These are phyloP conservation scores for Musca vetustissima DNA, from an alignment of 1,140 invertebrate genomes.

Conservation along the genomic window DNA sequence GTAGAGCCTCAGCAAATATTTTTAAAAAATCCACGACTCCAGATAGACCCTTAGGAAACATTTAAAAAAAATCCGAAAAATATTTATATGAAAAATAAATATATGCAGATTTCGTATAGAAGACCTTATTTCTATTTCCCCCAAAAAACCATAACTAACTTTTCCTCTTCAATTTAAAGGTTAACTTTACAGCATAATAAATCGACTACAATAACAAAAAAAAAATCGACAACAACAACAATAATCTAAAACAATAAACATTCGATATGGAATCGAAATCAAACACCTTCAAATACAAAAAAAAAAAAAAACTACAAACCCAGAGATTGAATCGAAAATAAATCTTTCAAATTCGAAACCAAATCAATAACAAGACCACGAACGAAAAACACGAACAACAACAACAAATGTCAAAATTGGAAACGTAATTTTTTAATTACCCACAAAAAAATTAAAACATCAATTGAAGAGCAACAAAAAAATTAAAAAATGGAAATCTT, in stretches of 20 bases:
- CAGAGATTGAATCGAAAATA: background rate
- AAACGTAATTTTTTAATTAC: background rate
- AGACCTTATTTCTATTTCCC: no score
- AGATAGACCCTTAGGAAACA: no score
- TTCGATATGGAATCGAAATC: constrained; percentile 3
- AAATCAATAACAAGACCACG: constrained; percentile 14
- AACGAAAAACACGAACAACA: background rate
- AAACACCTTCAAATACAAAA: background rate
- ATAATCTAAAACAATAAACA: constrained; percentile 8
- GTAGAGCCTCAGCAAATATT: no score
- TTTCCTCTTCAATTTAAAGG: constrained; percentile 18
- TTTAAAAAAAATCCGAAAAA: no score
- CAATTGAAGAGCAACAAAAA: background rate
- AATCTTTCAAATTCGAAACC: constrained; percentile 3
- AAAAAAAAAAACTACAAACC: no score
- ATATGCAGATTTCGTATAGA: no score
- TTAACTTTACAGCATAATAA: constrained; percentile 16
- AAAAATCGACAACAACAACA: background rate
- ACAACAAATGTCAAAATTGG: background rate
- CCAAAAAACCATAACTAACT: background rate
- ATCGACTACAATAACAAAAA: no score
- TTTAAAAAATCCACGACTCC: no score
- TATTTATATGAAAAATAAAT: no score
- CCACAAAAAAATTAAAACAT: no score
- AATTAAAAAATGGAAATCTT: background rate